phyloP scores from a whole-genome alignment of 2,797 vertebrate species.

The Sylvia borin region DNA sequence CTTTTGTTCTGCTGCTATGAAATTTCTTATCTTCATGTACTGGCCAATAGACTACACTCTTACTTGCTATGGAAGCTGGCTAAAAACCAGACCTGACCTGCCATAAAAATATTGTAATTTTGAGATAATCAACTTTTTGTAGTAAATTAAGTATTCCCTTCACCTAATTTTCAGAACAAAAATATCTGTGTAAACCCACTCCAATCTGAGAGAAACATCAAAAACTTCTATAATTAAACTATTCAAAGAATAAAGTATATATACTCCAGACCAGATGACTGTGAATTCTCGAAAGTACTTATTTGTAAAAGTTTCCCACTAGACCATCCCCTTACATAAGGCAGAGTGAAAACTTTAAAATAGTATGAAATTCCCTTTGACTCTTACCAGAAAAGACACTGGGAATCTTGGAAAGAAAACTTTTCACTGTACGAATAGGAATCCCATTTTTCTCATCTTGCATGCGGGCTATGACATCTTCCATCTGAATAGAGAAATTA shows the following conservation, averaged over 20 bases:
- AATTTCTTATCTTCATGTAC: background rate
- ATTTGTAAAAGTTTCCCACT: background rate
- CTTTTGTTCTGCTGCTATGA: background rate
- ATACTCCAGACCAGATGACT: background rate
- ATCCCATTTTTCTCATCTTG: conserved; percentile 97
- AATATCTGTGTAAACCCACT: background rate
- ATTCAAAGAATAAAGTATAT: background rate
- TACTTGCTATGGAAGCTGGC: background rate
- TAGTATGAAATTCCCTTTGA: background rate
- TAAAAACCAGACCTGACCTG: background rate
- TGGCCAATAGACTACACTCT: background rate
- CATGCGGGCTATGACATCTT: conserved; percentile 96
- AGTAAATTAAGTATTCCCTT: background rate
- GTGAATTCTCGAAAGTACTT: background rate
- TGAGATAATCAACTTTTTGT: background rate
- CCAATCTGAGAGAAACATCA: background rate
- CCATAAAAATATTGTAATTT: background rate
- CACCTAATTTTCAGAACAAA: background rate
- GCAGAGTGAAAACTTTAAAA: background rate
- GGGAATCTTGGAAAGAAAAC: conserved; percentile 97
- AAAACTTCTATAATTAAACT: background rate
- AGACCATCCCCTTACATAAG: background rate
- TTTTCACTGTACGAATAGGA: conserved; percentile 97
- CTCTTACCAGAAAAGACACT: conserved; percentile 97
- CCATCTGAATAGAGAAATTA: conserved; percentile 83